Base-by-base conservation (phyloP, 2,888 invertebrate genomes). In the Drosophila heteroneura region DNA sequence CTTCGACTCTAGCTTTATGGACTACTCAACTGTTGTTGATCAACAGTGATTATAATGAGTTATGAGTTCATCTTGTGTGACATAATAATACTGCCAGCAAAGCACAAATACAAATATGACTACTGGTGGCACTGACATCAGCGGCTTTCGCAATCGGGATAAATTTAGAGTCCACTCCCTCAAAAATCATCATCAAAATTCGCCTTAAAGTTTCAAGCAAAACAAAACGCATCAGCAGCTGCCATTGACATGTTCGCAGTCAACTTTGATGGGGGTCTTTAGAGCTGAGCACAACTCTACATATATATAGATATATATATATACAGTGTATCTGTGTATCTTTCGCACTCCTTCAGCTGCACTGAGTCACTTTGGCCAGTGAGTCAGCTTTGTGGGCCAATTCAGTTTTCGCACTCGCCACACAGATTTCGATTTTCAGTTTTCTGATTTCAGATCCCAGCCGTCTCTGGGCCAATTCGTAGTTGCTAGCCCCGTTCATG, bases 361-460 rank as follows among this genome's bases (percentile, higher is more conserved):
- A n/a, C 28, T 69, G 69, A 69, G 71, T 69, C 69, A 69, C 58
- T 58, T 56, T 52, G 28, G 54, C 19, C 28, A 32, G 51, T 69
- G 69, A 69, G 69, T 69, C 71, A 69, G 59, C 59, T 37, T 52
- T 58, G 58, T 52, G 30, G 51, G 35, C 51, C 51, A 57, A 69
- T 69, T 69, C 41, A 28, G 49, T 54, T 68, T 26, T 26, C 26
- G 26, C 47, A 44, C 70, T 16, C 2, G 26, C 35, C 19, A 49
- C 51, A 69, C 70, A 41, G 49, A 70, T 68, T 70, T 35, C 6
- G 16, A 16, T 16, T 26, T 16, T 26, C 22, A 22, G 41, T n/a
- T 41, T 41, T 5, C 44, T 9, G 44, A 47, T 47, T 47, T 56
- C 37, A 28, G 1, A 26, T 19, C 53, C 49, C 47, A 33, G 52